Evolutionary conservation across 23 tunicate genomes (phyloP).

Genomic region (Ciona savignyi): DNA sequence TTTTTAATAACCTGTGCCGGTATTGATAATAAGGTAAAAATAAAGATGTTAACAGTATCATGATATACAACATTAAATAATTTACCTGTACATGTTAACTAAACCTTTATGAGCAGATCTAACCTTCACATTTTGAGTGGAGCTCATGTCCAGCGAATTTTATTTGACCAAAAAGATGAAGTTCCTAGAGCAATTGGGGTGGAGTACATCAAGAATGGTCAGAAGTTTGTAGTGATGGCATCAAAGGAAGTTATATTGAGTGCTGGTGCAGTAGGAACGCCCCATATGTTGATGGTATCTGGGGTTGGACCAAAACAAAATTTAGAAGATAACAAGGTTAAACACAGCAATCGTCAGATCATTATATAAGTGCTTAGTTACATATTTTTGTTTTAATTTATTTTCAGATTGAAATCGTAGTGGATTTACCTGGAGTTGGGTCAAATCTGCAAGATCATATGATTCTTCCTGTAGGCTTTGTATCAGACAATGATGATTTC

Average conservation of each 20-base stretch:
- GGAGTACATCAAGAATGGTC: constrained; percentile 35
- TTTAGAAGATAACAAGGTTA: constrained; percentile 35
- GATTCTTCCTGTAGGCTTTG: background rate
- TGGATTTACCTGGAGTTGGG: constrained; percentile 55
- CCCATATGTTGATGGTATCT: constrained; percentile 69
- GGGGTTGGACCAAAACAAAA: constrained; percentile 65
- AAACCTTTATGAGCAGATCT: no score
- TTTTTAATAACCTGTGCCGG: no score
- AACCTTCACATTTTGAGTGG: constrained; percentile 32
- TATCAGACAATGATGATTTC: background rate
- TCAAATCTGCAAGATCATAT: constrained; percentile 54
- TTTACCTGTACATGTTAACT: no score
- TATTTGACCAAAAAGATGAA: constrained; percentile 17
- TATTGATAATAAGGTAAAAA: no score
- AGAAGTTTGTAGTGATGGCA: constrained; percentile 20
- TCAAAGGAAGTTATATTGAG: constrained; percentile 63
- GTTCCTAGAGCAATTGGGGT: constrained; percentile 34
- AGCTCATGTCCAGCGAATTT: constrained; percentile 43
- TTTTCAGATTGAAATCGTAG: constrained; percentile 18
- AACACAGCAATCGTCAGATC: no score
- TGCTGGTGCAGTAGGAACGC: constrained; percentile 63
- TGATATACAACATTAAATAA: no score
- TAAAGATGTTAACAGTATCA: no score
- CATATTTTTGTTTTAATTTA: background rate
- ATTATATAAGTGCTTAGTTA: no score